Base-by-base conservation (phyloP, 2,888 invertebrate genomes). In the Troides aeacus region DNA sequence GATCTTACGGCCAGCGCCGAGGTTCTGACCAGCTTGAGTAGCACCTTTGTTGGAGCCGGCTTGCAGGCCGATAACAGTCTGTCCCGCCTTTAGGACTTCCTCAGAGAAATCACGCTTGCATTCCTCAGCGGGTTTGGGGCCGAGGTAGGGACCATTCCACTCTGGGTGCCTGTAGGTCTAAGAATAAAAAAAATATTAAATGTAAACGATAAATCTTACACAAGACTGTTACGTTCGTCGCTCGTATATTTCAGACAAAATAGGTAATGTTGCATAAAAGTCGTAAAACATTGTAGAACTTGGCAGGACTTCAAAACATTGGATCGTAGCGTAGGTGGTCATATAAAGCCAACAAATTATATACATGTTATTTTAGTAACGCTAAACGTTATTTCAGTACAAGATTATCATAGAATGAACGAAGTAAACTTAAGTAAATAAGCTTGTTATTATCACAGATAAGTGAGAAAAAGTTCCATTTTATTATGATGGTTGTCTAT, bases 11-110 rank as follows among this genome's bases (percentile, higher is more conserved):
- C 96, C 95, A 75, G 97, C 97, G 74, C 98, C 98, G 71, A 98
- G 94, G 90, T 97, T 98, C 87, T 95, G 95, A 42, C 99, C 99
- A 42, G 97, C 95, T 90, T 98, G 98, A 72, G 96, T 96, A 78
- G 98, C 98, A 60, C 98, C 99, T 92, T 98, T 98, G 95, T 99
- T 99, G 87, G 96, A 96, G 71, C 99, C 99, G 78, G 98, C 98
- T 90, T 99, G 99, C 66, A 99, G 96, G 81, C 98, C 98, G 81
- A 99, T 97, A 81, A 98, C 94, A 76, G 96, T 95, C 91, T 99
- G 95, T 39, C 98, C 98, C 76, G 98, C 97, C 78, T 95, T 95
- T 80, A 99, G 85, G 84, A 97, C 97, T 85, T 98, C 99, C 0
- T 98, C 98, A 30, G 96, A 95, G 94, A 99, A 99, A 53, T 99